Conservation (phyloP, 2,888 invertebrate species). For the Caenorhabditis imperialis region DNA sequence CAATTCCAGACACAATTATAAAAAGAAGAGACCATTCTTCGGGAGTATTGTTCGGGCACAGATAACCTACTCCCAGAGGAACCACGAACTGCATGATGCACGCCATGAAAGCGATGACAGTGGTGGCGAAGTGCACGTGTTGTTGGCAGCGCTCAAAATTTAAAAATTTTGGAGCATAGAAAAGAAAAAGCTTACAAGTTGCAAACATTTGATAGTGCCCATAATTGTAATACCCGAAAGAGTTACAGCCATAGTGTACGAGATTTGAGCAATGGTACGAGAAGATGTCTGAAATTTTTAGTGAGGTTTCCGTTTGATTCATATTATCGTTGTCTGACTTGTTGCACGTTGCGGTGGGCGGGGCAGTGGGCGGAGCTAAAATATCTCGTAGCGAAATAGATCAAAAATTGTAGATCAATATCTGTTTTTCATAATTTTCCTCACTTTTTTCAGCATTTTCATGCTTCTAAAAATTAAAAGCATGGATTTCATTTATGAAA, state of each 20-base stretch:
- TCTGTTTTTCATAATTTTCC: too few species aligned
- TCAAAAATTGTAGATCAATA: too few species aligned
- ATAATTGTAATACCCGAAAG: conserved; percentile 66
- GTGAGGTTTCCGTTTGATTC: too few species aligned
- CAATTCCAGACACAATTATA: conserved; percentile 49
- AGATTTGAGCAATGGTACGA: conserved; percentile 57
- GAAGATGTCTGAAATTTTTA: conserved; percentile 54
- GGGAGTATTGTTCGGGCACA: conserved; percentile 56
- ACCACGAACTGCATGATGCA: conserved; percentile 55
- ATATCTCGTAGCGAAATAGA: conserved; percentile 33
- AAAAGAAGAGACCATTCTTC: conserved; percentile 57
- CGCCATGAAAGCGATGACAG: conserved; percentile 43
- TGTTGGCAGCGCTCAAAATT: conserved; percentile 57
- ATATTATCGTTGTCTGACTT: conserved; percentile 59
- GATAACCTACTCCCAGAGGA: conserved; percentile 57
- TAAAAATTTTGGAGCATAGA: not conserved
- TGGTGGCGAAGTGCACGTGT: conserved; percentile 61
- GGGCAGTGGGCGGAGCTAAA: conserved; percentile 63
- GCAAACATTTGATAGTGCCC: conserved; percentile 63
- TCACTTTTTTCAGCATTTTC: too few species aligned
- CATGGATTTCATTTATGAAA: too few species aligned
- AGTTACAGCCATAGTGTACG: conserved; percentile 62
- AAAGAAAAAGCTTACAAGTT: conserved; percentile 46
- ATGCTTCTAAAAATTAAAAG: too few species aligned
- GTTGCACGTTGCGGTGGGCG: conserved; percentile 65